Conservation (phyloP, 2,888 invertebrate genomes). For the Pristionchus japonicus region DNA sequence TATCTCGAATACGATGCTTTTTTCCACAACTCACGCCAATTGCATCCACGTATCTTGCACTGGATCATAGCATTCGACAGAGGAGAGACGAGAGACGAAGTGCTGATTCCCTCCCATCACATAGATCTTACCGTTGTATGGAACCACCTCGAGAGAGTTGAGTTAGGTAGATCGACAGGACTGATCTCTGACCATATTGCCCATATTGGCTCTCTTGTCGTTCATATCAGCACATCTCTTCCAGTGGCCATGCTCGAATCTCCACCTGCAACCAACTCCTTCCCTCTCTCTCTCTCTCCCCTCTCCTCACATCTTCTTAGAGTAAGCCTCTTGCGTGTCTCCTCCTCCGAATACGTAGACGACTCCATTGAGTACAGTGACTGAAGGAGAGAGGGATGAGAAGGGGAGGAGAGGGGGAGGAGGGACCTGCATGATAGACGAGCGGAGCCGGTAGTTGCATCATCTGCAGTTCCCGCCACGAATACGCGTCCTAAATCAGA, state of each 20-base stretch:
- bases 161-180: neutral
- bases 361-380: constrained; percentile 16
- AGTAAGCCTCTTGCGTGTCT: constrained; percentile 6
- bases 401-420: too few species aligned
- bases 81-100: constrained; percentile 22
- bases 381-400: too few species aligned
- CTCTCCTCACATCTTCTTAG: constrained; percentile 24
- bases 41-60: neutral
- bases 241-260: constrained; percentile 6
- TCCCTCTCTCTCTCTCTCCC: neutral
- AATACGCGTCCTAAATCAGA: neutral
- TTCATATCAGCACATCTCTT: constrained; percentile 44
- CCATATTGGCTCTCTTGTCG: constrained; percentile 37
- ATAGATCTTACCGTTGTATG: neutral
- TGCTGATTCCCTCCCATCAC: constrained; percentile 34
- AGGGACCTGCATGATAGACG: constrained; percentile 26
- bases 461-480: neutral
- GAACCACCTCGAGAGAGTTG: constrained; percentile 9
- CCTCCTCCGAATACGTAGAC: constrained; percentile 42
- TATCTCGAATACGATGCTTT: too few species aligned
- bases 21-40: neutral
- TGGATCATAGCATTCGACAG: constrained; percentile 39
- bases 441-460: constrained; percentile 1
- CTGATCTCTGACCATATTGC: neutral
- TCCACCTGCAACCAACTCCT: constrained; percentile 1